Conservation (phyloP, 2,113 vertebrate genomes). For the Chinchilla lanigera region DNA sequence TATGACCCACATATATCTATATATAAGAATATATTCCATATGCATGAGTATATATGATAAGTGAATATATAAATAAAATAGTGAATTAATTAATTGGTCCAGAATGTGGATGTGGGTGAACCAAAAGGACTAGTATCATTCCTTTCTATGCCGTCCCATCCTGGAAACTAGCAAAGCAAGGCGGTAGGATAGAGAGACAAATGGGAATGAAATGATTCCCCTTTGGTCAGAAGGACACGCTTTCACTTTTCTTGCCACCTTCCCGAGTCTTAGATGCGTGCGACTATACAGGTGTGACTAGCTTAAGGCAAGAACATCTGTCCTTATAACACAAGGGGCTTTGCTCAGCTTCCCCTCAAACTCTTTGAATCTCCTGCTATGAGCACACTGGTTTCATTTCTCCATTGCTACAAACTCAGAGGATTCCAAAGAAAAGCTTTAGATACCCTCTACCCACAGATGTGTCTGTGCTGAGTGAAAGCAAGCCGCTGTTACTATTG, state of each 20-base stretch:
- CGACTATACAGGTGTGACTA: neutral
- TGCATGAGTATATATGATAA: neutral
- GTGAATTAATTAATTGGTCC: neutral
- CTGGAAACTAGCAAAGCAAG: neutral
- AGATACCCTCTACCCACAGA: neutral
- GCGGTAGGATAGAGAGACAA: neutral
- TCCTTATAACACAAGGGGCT: neutral
- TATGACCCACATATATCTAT: no score
- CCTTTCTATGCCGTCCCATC: neutral
- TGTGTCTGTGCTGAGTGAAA: neutral
- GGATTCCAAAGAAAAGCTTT: neutral
- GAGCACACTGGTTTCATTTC: neutral
- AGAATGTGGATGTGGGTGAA: neutral
- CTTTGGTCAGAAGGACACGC: neutral
- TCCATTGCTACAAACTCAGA: neutral
- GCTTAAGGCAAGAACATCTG: neutral
- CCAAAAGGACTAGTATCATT: neutral
- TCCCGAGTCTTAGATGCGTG: neutral
- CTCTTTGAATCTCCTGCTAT: neutral
- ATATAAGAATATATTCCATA: no score
- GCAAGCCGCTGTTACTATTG: neutral
- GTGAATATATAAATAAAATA: neutral
- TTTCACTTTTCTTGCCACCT: neutral
- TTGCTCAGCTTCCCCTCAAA: neutral
- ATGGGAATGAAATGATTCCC: neutral